Base-by-base conservation (phyloP, 2,113 vertebrate genomes). In the Siniperca knerii region DNA sequence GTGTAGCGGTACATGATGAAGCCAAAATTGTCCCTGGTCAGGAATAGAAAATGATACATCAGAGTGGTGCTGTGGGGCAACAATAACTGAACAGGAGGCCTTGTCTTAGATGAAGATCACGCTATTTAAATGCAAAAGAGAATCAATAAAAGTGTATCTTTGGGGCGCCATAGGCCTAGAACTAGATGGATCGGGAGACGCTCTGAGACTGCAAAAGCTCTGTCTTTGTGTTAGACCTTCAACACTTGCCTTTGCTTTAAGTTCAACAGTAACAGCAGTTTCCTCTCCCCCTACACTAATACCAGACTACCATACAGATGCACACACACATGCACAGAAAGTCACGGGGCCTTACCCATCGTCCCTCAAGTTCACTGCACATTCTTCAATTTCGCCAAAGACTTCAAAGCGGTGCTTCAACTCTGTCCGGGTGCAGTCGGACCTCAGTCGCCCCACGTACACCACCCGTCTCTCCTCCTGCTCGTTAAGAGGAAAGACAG, bases 1-100 rank as follows among this genome's bases (percentile, higher is more conserved):
- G 97, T 99, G 84, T 98, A 99, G 95, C 98, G 98, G 96, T 99
- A 99, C 92, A 97, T 99, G 96, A 99, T 98, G 96, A 99, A 99
- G 96, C 97, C 98, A 92, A 98, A 99, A 96, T 96, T 97, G 96
- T 99, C 97, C 96, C 98, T 99, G 96, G 78, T 96, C 89, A 62
- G 85, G 89, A 94, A 97, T 86, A 95, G 48, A 95, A 90, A 94
- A 87, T 12, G 61, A 79, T 65, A 84, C 46, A 76, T 94, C 89
- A 94, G 70, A 72, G 54, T 1, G 83, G 33, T 62, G 86, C 89
- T 70, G 83, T 68, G 73, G 79, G 89, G 79, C 58, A 81, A 87
- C 72, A 85, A 75, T 88, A 87, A 91, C 74, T 65, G 58, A 76
- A 77, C 83, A 60, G 64, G 33, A 65, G 71, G 76, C 11, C 64